Base-by-base conservation (phyloP, 2,888 invertebrate genomes). In the Drosophila kokeensis region DNA sequence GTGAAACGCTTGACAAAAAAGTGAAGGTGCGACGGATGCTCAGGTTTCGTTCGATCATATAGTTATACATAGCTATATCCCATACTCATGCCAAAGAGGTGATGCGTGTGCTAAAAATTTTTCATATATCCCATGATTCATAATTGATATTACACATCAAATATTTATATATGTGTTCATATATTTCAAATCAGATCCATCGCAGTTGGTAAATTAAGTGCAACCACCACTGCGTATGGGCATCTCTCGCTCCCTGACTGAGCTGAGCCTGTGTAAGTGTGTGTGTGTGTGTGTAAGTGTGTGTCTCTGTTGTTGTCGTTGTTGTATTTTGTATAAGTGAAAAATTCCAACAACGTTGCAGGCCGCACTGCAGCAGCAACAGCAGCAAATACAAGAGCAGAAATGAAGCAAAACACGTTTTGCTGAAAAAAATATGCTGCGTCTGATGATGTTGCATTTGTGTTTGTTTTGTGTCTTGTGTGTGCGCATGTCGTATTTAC, bases 401-500 rank as follows among this genome's bases (percentile, higher is more conserved):
- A 90, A 87, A 90, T 86, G 90, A 87, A 81, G 86, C 87, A 87
- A 87, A 87, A 87, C 86, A 87, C 83, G 86, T 87, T 87, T 87
- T 86, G 87, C 76, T 89, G 65, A 87, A 79, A 64, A 77, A 85
- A 80, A 86, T 76, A 90, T 86, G 83, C 73, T 87, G 82, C 87
- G 81, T 77, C 76, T 82, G 73, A 73, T 68, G 54, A 82, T 82
- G 83, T 75, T 82, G 77, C 73, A 76, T 79, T 83, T 69, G 66
- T 71, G 69, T 82, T 83, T 72, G 45, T 45, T 45, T 45, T 15
- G 24, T 45, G 45, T 24, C 24, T 50, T 49, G 64, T 79, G 69
- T 79, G 82, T 86, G 73, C 76, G 81, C 78, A 78, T 83, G 61
- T 72, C 67, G 72, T 72, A 66, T 77, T 81, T 71, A 68, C 65